Conservation (phyloP, 2,113 vertebrate species). For the Nannospalax galili region DNA sequence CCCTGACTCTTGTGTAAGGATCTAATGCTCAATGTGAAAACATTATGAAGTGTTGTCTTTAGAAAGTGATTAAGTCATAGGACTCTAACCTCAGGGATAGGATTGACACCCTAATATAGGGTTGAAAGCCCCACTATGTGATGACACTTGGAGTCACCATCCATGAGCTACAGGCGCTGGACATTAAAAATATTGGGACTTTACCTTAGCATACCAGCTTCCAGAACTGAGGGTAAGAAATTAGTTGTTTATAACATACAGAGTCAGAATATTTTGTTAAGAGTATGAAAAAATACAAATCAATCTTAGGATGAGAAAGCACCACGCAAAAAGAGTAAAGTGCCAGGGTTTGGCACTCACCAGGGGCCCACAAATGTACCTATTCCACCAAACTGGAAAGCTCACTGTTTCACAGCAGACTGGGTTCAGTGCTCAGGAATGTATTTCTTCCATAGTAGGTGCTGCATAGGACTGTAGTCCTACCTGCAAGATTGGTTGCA, state of each 20-base stretch:
- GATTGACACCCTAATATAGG: not conserved
- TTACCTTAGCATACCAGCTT: not conserved
- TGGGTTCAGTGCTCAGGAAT: no score
- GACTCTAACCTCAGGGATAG: no score
- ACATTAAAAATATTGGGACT: not conserved
- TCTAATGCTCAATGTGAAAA: not conserved
- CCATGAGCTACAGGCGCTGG: no score
- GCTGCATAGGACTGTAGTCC: no score
- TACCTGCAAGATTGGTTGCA: no score
- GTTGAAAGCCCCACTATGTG: not conserved
- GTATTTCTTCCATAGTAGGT: no score
- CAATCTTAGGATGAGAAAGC: not conserved
- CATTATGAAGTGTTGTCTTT: not conserved
- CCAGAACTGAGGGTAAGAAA: not conserved
- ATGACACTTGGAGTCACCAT: not conserved
- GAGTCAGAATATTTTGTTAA: no score
- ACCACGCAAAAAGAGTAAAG: not conserved
- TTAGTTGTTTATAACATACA: not conserved
- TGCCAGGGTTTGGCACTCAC: not conserved
- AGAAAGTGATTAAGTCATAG: not conserved
- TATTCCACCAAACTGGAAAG: not conserved
- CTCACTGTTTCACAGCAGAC: not conserved
- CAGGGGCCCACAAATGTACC: not conserved
- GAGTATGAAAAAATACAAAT: not conserved
- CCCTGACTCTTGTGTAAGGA: not conserved